Evolutionary conservation across 2,113 vertebrate genomes (phyloP), one percentile per base, ranked within the genome.

Genomic region (Fregetta grallaria): DNA sequence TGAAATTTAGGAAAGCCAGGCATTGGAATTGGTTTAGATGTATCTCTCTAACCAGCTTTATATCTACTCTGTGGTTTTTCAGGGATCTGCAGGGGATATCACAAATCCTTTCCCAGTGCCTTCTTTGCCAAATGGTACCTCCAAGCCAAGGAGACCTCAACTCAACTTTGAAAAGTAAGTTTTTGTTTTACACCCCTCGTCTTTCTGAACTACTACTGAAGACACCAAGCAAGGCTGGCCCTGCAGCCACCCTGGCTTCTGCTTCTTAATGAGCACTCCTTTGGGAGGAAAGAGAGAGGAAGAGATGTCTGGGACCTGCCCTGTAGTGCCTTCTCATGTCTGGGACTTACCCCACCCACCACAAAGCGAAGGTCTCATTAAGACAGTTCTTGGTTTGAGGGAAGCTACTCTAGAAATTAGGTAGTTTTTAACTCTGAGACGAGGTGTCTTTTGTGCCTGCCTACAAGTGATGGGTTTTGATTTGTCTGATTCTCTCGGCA

Each of bases 121-220:
- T 96, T 97, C 98, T 95, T 97, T 98, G 98, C 97, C 98, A 96
- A 95, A 98, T 86, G 98, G 96, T 91, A 96, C 97, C 81, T 93
- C 97, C 75, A 96, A 96, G 79, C 97, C 97, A 92, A 97, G 89
- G 77, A 99, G 98, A 97, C 98, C 98, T 76, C 95, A 97, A 72
- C 95, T 98, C 68, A 98, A 97, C 86, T 91, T 96, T 62, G 98
- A 98, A 93, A 98, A 97, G 99, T 99, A 97, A 97, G 98, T n/a
- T 42, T 56, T 83, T 26, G 4, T 75, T 88, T 90, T 44, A 40
- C 11, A 25, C 15, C 4, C 36, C 20, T 52, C 19, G 2, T 49
- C 21, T 44, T n/a, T n/a, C n/a, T n/a, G n/a, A n/a, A n/a, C n/a
- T n/a, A n/a, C n/a, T 79, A 26, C 36, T 82, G n/a, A 56, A 52